phyloP scores from a whole-genome alignment of 2,888 invertebrate genomes.

The Timema cristinae region DNA sequence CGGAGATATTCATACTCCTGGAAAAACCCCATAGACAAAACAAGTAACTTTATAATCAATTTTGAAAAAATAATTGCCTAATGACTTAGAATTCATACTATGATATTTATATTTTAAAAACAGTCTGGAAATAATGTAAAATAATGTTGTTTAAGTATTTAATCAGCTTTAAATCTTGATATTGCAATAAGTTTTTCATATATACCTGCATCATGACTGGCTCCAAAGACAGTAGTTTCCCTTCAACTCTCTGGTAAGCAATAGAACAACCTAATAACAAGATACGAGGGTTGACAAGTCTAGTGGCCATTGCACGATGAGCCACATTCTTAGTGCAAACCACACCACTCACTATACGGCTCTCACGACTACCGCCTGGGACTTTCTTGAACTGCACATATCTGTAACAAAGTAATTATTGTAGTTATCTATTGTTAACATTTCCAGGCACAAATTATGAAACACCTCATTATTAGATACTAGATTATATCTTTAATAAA shows the following conservation, averaged over 20 bases:
- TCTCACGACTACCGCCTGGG: slow-evolving; percentile 74
- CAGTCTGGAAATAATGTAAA: not conserved
- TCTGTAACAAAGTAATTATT: slow-evolving; percentile 34
- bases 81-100: not conserved
- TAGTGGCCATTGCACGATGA: slow-evolving; percentile 80
- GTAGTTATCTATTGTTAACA: not conserved
- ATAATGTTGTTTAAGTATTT: not conserved
- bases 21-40: slow-evolving; percentile 16
- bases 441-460: not conserved
- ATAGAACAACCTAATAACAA: slow-evolving; percentile 84
- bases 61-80: too few species aligned
- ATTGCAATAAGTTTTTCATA: not conserved
- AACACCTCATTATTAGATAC: not conserved
- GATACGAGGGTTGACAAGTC: slow-evolving; percentile 77
- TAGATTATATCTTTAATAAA: not conserved
- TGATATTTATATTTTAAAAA: not conserved
- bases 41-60: not conserved
- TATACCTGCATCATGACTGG: slow-evolving; percentile 85
- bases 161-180: not conserved
- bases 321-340: slow-evolving; percentile 93
- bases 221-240: slow-evolving; percentile 88
- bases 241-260: slow-evolving; percentile 92
- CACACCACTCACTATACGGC: slow-evolving; percentile 79
- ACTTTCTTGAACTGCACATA: slow-evolving; percentile 93
- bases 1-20: slow-evolving; percentile 82